Conservation (phyloP, 2,797 vertebrate species). For the Otolemur crassicaudatus region DNA sequence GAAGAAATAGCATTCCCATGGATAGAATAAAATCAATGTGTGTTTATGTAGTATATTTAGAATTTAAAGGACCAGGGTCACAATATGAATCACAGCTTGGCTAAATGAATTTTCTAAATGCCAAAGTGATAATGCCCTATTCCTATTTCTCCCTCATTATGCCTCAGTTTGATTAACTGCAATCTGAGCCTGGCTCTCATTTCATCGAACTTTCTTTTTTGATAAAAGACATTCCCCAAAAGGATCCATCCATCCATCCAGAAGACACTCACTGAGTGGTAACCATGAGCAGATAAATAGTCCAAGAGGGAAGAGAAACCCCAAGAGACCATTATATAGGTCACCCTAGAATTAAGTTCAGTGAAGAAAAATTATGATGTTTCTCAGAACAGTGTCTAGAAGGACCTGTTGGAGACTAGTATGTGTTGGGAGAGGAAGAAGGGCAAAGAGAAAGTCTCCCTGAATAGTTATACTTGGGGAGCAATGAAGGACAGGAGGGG, state of each 20-base stretch:
- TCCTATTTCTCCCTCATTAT: neutral
- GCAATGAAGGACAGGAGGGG: neutral
- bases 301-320: neutral
- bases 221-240: neutral
- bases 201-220: neutral
- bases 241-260: neutral
- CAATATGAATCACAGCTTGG: neutral
- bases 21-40: neutral
- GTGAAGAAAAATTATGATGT: neutral
- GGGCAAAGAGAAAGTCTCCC: neutral
- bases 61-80: slow-evolving; percentile 38
- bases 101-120: neutral
- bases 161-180: neutral
- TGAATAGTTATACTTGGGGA: neutral
- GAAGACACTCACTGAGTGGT: neutral
- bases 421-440: neutral
- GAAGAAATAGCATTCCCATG: slow-evolving; percentile 10
- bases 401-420: neutral
- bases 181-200: neutral
- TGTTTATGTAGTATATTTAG: slow-evolving; percentile 43
- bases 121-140: neutral
- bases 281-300: neutral
- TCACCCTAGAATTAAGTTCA: neutral
- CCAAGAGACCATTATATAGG: neutral
- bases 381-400: neutral